Base-by-base conservation (phyloP, 1,140 invertebrate genomes). In the Euura saliciscinereae region DNA sequence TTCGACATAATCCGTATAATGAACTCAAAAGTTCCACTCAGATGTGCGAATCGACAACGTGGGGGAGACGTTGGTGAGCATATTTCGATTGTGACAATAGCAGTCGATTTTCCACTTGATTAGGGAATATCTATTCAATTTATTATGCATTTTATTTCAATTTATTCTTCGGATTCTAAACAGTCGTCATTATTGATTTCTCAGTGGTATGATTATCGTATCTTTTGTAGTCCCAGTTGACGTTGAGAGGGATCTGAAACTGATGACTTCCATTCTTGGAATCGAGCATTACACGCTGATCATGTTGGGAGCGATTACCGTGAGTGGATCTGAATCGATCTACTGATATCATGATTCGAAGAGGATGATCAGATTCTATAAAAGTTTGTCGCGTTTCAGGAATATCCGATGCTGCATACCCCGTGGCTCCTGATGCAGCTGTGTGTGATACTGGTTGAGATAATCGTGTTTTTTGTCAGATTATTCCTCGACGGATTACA, bases 391-490 rank as follows among this genome's bases (percentile, higher is more conserved):
- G 1, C 75, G 3, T 59, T 69, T 42, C 74, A 88, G 86, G 82
- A 86, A 65, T 85, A 85, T 45, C 85, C 85, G 2, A 84, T 88
- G 82, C 68, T 86, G 28, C 79, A 86, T 70, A 79, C 77, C 1
- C 86, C 86, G 0, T 88, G 86, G 86, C 74, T 88, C n/a, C 74
- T 87, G 51, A 86, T 87, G 85, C 86, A 88, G 67, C 71, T 84
- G 28, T 86, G 84, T 75, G 80, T 88, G 44, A 83, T 86, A 64
- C 80, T 82, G 69, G 80, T 87, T n/a, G 86, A 87, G 75, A 74
- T 86, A 6, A 69, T 83, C 13, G 76, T 85, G n/a, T 86, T 87
- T 75, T 78, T 83, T 5, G 81, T 83, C 4, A 75, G 79, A 45
- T 73, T 86, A 42, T 82, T 87, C 69, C 51, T 86, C 45, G 84